Evolutionary conservation across 2,113 vertebrate species (phyloP).

Genomic region (Sturnus vulgaris): DNA sequence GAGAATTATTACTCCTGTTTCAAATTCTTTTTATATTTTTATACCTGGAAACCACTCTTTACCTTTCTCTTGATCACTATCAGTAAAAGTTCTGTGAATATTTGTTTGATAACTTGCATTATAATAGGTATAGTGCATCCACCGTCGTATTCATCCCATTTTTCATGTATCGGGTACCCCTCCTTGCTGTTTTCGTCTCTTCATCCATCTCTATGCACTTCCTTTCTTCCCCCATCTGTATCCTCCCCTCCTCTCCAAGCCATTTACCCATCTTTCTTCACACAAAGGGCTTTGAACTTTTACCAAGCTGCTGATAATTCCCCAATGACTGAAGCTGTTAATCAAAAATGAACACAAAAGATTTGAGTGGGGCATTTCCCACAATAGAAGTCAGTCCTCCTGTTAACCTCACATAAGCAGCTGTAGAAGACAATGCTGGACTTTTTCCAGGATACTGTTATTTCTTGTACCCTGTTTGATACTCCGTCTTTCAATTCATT

Average conservation of each 20-base stretch:
- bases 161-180: not conserved
- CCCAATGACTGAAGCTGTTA: slow-evolving; percentile 6
- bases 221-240: not conserved
- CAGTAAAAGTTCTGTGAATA: not conserved
- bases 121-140: not conserved
- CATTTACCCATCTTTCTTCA: slow-evolving; percentile 5
- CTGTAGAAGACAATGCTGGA: slow-evolving; percentile 44
- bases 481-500: not conserved
- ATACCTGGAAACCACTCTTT: not conserved
- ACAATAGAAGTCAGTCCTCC: slow-evolving; percentile 36
- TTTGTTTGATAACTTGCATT: not conserved
- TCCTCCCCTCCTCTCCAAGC: not conserved
- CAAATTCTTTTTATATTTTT: not conserved
- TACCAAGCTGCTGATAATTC: slow-evolving; percentile 28
- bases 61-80: not conserved
- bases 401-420: slow-evolving; percentile 36
- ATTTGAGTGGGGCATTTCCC: slow-evolving; percentile 35
- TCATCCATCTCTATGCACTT: not conserved
- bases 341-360: slow-evolving; percentile 60
- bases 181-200: not conserved
- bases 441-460: not conserved
- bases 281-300: slow-evolving; percentile 60
- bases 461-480: not conserved
- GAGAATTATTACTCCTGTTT: not conserved
- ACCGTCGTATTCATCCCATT: not conserved